Evolutionary conservation across 2,113 vertebrate species (phyloP), one percentile per base, ranked within the genome.

Genomic region (Pteronura brasiliensis): DNA sequence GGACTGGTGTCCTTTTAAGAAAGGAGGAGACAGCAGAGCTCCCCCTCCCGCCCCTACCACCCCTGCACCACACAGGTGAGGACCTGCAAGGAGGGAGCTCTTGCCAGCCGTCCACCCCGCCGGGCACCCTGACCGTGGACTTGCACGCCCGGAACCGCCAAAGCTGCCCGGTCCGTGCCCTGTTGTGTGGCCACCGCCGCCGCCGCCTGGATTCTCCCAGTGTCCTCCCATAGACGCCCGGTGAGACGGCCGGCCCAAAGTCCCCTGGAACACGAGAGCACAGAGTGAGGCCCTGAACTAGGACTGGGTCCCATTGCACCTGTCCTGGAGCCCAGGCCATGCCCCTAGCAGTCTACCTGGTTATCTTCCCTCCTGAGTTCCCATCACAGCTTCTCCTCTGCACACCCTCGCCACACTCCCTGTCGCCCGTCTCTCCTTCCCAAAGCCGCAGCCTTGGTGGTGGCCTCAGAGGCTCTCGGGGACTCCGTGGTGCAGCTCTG

Each of bases 381-480:
- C 2, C 15, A 21, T 44, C 34, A 18, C 47, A n/a, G 59, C 20
- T 29, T 25, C 23, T 69, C 21, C 34, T 27, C 36, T 39, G 69
- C 69, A 39, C 21, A 12, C 13, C 14, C 1, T 6, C 63, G 29
- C 12, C 31, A 31, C 6, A 7, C 31, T 18, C 31, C 63, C 31
- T 17, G 31, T 7, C 6, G 63, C 31, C 10, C 2, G 3, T 21
- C 11, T 21, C 36, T 42, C 36, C 36, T 13, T 72, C 71, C 21
- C 9, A 8, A 21, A 36, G 69, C n/a, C 20, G 1, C 9, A 31
- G 61, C 61, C 61, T 31, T 5, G 34, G n/a, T n/a, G 9, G 57
- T 0, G 7, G 3, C 39, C 57, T 23, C 0, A 55, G 1, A 0
- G 20, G 80, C 20, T 18, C 25, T 0, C 6, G 15, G 20, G 1